Conservation (phyloP, 2,113 vertebrate species). For the Microcebus tavaratra region DNA sequence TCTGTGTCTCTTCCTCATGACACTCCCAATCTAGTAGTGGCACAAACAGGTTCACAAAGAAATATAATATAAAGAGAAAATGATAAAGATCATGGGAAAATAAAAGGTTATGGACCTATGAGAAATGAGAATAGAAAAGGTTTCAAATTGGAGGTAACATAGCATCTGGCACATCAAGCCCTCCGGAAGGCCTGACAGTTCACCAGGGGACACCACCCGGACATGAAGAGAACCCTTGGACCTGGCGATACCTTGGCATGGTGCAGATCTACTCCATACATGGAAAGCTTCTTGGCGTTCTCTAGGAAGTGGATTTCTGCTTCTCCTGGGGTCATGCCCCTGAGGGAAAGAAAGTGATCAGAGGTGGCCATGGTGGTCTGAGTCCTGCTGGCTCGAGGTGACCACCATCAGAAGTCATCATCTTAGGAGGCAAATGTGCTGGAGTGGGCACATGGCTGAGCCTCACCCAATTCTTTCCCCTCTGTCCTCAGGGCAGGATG, state of each 20-base stretch:
- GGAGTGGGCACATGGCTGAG: background rate
- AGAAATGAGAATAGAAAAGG: background rate
- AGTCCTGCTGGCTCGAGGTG: background rate
- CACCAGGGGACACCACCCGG: background rate
- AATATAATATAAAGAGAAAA: background rate
- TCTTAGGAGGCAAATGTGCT: background rate
- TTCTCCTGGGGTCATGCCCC: constrained; percentile 97
- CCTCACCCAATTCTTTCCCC: background rate
- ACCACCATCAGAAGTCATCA: background rate
- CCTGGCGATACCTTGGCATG: constrained; percentile 92
- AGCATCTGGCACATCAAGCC: background rate
- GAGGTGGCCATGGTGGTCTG: background rate
- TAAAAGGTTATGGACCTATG: background rate
- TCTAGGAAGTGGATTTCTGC: constrained; percentile 99
- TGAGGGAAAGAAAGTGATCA: constrained; percentile 74
- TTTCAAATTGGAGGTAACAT: background rate
- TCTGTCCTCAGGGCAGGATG: background rate
- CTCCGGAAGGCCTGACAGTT: background rate
- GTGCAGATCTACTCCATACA: constrained; percentile 99
- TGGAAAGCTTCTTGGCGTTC: constrained; percentile 99
- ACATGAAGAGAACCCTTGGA: background rate
- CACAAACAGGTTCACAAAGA: background rate
- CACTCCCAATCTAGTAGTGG: background rate
- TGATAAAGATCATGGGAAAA: background rate
- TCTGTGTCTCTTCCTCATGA: background rate